These are phyloP conservation scores for Perodicticus potto DNA, from an alignment of 2,797 vertebrate species.

Conservation along the genomic window DNA sequence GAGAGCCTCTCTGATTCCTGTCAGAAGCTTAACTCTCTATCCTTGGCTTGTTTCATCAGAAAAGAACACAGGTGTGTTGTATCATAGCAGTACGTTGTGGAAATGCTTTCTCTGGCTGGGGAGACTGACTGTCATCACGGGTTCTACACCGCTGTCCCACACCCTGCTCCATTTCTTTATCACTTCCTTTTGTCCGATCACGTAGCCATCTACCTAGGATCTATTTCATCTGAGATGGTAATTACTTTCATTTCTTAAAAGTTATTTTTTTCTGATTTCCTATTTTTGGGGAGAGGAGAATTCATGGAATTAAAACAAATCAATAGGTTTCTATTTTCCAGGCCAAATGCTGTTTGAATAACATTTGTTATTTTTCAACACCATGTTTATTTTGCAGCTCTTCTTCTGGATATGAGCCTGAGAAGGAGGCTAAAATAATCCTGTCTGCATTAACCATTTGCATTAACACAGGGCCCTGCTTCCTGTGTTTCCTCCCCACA, in stretches of 20 bases:
- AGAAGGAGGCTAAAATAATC: not conserved
- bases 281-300: not conserved
- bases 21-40: not conserved
- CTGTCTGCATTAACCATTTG: not conserved
- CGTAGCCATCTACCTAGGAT: not conserved
- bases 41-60: not conserved
- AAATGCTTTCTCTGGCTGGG: not conserved
- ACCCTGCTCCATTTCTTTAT: not conserved
- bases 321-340: conserved; percentile 35
- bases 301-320: conserved; percentile 50
- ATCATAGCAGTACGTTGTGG: not conserved
- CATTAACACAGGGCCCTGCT: not conserved
- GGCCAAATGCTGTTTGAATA: conserved; percentile 40
- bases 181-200: not conserved
- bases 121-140: not conserved
- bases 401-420: not conserved
- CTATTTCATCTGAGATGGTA: conserved; percentile 35
- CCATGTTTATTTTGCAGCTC: not conserved
- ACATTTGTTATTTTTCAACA: not conserved
- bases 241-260: conserved; percentile 42
- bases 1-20: not conserved
- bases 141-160: not conserved
- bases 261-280: not conserved
- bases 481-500: not conserved
- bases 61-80: not conserved